Base-by-base conservation (phyloP, 30 jellyfish, hydroid and myxozoan genomes). In the Clytia hemisphaerica region DNA sequence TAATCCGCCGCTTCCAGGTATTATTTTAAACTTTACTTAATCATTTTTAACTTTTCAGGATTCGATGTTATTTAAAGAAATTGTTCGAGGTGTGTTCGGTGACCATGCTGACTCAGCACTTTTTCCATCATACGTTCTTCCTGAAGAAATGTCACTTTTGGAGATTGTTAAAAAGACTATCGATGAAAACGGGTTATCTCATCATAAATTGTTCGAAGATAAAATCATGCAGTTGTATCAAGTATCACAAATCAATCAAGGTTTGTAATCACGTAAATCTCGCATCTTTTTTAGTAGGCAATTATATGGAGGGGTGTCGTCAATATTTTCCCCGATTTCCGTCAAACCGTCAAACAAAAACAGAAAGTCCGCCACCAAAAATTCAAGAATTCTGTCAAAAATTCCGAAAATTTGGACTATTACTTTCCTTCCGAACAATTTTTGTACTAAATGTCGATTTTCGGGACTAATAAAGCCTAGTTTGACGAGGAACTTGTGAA, bases 161-260 rank as follows among this genome's bases (percentile, higher is more conserved):
- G 35, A 38, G 0, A 26, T 38, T 24, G 32, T 83, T n/a, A 57
- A 62, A 14, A 68, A 76, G 44, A 37, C 55, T 14, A 78, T 71
- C 1, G 49, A 67, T 60, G 95, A 83, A 45, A 75, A 83, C 22
- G 85, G 87, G 6, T 66, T 75, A 58, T 33, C 79, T 15, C 72
- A 82, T 2, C 83, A 71, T 33, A 74, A 84, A 6, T 80, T 86
- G 2, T 83, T 87, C 81, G 47, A 75, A n/a, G 57, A 72, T 9
- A 83, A 83, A 49, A 87, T 82, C 28, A 55, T 76, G 2, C 87
- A 72, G 61, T 59, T 83, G 37, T 83, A 67, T 45, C 92, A 83
- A 61, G 58, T 83, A 42, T 75, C 95, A 18, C 68, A 49, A 51
- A 92, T 83, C 21, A 44, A 58, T 45, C 95, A 83, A 30, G 95